phyloP scores from a whole-genome alignment of 1,140 invertebrate species.

The Parasteatoda tepidariorum region DNA sequence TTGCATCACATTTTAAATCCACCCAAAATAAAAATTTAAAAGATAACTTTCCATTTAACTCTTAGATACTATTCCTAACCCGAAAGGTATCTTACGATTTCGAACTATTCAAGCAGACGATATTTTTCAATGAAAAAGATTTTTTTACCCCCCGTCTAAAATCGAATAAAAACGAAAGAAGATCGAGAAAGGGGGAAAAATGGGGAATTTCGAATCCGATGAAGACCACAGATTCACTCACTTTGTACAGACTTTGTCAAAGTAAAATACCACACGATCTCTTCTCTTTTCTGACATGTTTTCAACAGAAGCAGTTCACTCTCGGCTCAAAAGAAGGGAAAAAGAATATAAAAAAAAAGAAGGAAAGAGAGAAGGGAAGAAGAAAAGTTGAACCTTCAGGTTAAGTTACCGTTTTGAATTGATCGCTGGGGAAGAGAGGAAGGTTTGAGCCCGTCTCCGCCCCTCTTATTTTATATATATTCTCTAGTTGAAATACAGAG shows the following conservation, averaged over 20 bases:
- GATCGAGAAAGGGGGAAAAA: not conserved
- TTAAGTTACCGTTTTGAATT: conserved; percentile 53
- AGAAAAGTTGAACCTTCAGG: conserved; percentile 40
- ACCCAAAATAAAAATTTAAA: too few relatives aligned
- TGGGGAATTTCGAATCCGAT: conserved; percentile 19
- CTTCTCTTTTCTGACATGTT: conserved; percentile 7
- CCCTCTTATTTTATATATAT: conserved; percentile 38
- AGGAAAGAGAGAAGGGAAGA: not conserved
- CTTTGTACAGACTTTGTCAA: conserved; percentile 4
- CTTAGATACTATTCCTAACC: too few relatives aligned
- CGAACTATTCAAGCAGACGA: too few relatives aligned
- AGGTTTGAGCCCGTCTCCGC: not conserved
- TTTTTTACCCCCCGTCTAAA: not conserved
- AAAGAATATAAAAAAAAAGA: not conserved
- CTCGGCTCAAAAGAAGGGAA: not conserved
- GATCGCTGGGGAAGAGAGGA: conserved; percentile 27
- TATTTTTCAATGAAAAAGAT: too few relatives aligned
- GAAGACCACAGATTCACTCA: conserved; percentile 27
- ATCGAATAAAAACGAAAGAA: not conserved
- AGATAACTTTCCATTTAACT: too few relatives aligned
- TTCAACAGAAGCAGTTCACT: not conserved
- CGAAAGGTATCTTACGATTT: too few relatives aligned
- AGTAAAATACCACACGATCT: not conserved
- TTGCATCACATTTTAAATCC: too few relatives aligned
- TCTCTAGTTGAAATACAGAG: conserved; percentile 38